Evolutionary conservation across 1,140 invertebrate genomes (phyloP), one percentile per base, ranked within the genome.

Genomic region (Arion vulgaris): DNA sequence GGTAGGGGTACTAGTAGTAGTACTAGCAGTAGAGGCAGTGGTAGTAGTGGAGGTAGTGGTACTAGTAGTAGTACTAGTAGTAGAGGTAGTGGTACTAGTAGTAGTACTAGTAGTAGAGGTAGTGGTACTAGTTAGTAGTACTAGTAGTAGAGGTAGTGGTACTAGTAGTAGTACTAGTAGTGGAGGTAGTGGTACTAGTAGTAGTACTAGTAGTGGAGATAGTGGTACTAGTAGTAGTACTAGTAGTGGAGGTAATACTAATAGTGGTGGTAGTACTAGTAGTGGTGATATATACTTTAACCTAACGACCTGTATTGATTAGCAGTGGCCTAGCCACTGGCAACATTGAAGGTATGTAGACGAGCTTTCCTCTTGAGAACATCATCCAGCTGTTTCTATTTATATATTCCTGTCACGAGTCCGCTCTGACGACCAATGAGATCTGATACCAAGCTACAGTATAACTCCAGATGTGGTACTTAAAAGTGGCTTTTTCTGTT

Each of bases 101-200:
- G 41, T 45, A 45, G 41, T 15, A 72, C 5, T 32, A 72, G 32
- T 26, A 72, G 69, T 76, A 51, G 74, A 49, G 28, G 38, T 76
- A 76, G 74, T 76, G 49, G 74, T 76, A 76, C 38, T 76, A 76
- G 74, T 76, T n/a, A 76, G 49, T 76, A 76, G 74, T 76, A 76
- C 38, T 76, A 76, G 74, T 76, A 76, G 74, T 76, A 76, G 74
- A 49, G 49, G 11, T 72, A 72, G 69, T 72, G 32, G 69, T 72
- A 72, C 13, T 72, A 72, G 69, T 72, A 72, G 69, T 72, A 72
- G 69, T 72, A 72, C 13, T 72, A 72, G 69, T 72, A 72, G 69
- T 72, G 32, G 69, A 19, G 32, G 69, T 72, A 72, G 69, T 72
- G 32, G 69, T 72, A 72, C 13, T 72, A 72, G 69, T 72, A 72